These are phyloP conservation scores for Drosophila melanosoma DNA, from an alignment of 2,888 invertebrate species.

Conservation along the genomic window DNA sequence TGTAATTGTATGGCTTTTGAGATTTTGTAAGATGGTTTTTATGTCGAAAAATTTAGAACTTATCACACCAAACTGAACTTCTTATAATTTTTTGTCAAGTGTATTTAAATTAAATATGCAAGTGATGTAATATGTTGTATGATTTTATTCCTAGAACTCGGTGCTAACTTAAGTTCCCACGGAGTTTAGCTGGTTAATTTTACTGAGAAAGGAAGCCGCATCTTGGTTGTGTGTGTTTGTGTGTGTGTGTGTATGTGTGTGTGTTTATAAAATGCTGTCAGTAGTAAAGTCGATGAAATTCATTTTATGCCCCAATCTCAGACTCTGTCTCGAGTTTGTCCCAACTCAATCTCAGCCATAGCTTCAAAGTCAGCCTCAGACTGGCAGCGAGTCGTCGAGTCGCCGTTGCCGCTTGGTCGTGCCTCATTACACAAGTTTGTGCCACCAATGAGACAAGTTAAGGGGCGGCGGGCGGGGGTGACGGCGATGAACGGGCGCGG, in stretches of 20 bases:
- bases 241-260: slow-evolving; percentile 19
- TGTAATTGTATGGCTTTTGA: background rate
- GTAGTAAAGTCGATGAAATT: slow-evolving; percentile 56
- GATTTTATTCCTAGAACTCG: slow-evolving; percentile 66
- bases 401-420: slow-evolving; percentile 43
- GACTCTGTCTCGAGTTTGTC: slow-evolving; percentile 11
- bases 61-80: background rate
- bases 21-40: background rate
- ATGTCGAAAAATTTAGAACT: background rate
- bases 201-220: slow-evolving; percentile 1
- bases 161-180: slow-evolving; percentile 61
- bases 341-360: slow-evolving; percentile 18
- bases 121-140: slow-evolving; percentile 30
- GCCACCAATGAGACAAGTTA: slow-evolving; percentile 45
- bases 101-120: slow-evolving; percentile 42
- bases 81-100: slow-evolving; percentile 23
- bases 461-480: background rate
- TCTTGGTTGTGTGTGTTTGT: background rate
- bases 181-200: slow-evolving; percentile 69
- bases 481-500: slow-evolving; percentile 18
- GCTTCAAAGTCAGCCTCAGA: background rate
- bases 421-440: slow-evolving; percentile 73
- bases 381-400: slow-evolving; percentile 42
- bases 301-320: slow-evolving; percentile 55
- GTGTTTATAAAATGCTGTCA: slow-evolving; percentile 47